Base-by-base conservation (phyloP, 2,113 vertebrate species). In the Todiramphus chloris region DNA sequence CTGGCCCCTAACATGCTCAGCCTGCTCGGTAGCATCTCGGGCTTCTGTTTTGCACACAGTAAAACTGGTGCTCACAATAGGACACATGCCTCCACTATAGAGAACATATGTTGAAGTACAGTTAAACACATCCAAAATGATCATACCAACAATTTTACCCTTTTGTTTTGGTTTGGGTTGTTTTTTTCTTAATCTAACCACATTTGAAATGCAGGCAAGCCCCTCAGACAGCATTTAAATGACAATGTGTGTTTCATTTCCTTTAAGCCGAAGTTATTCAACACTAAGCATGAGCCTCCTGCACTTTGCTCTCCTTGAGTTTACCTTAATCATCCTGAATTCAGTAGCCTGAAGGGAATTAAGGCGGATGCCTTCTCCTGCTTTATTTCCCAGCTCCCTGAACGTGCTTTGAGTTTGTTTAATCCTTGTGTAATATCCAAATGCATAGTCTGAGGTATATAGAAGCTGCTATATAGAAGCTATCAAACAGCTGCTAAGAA, bases 231-330 rank as follows among this genome's bases (percentile, higher is more conserved):
- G 79, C 73, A 78, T 72, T 74, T 55, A 74, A 87, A 80, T 81
- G 24, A 80, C 90, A 95, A 90, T 13, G 73, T 96, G 90, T 13
- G 13, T 87, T 90, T 92, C 76, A 96, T 92, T 93, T 93, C 74
- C 81, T 85, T 75, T 79, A 89, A 95, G 75, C 70, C 77, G 6
- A 82, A 96, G 70, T 89, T 89, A 95, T 82, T 79, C 62, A 79
- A 89, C 18, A 10, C 73, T 59, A 89, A 87, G 77, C 70, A 19
- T 35, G 24, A 95, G 83, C 81, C 75, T 62, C 27, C 0, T 85
- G 84, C 81, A 64, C 81, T 92, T 75, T 77, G 79, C 77, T 85
- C 78, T 66, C 81, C 50, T 89, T 9, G 1, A 82, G 70, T 82
- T 96, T 92, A 83, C 87, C 81, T 89, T 91, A 94, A 89, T 77